A percentile compares a stretch with the other conserved stretches of the same genome.
Evolutionary conservation across 2,888 invertebrate genomes (phyloP).

Genomic region (Euzophera pinguis): DNA sequence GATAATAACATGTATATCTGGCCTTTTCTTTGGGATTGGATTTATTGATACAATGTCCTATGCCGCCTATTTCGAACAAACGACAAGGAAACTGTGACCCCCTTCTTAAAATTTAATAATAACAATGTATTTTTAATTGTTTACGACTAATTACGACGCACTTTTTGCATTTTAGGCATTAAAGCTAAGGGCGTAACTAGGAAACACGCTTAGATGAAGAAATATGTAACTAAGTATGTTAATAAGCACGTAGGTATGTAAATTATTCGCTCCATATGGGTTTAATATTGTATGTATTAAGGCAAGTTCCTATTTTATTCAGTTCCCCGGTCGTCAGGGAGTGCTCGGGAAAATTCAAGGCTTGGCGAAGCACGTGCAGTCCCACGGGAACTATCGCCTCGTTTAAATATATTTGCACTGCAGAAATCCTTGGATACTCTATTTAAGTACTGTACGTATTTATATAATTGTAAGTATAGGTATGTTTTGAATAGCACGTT

Average conservation of each 20-base stretch:
- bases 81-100: too few relatives aligned
- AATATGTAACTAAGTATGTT: neutral
- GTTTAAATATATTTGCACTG: constrained; percentile 1
- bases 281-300: neutral
- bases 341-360: neutral
- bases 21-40: too few relatives aligned
- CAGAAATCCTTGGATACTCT: neutral
- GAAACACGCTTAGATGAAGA: neutral
- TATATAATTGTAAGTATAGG: neutral
- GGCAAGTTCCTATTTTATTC: neutral
- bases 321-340: neutral
- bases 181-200: too few relatives aligned
- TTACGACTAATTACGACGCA: too few relatives aligned
- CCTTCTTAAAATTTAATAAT: too few relatives aligned
- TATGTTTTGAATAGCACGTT: neutral
- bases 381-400: neutral
- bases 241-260: neutral
- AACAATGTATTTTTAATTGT: too few relatives aligned
- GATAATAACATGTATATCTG: too few relatives aligned
- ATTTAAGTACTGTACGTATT: too few relatives aligned
- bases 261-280: neutral
- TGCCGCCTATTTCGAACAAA: too few relatives aligned
- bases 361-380: neutral
- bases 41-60: too few relatives aligned
- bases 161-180: too few relatives aligned